Evolutionary conservation across 2,888 invertebrate species (phyloP).

Genomic region (Lasioglossum lativentre): DNA sequence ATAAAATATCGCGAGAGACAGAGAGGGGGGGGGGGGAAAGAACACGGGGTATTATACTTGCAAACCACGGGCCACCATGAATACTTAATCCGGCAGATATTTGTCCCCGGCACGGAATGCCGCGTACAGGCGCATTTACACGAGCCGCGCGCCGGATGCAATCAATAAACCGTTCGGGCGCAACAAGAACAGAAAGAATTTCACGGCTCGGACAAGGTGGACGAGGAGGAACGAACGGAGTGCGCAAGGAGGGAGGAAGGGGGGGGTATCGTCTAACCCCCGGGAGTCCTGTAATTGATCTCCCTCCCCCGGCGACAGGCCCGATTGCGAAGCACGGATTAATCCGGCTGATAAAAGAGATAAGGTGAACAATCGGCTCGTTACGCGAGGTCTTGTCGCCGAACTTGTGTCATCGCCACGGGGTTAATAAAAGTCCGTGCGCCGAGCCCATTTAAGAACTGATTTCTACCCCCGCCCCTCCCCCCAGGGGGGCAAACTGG

Average conservation of each 20-base stretch:
- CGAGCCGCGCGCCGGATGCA: constrained; percentile 19
- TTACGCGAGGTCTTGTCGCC: constrained; percentile 36
- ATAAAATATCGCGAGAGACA: constrained; percentile 21
- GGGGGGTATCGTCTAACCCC: neutral
- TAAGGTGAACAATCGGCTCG: constrained; percentile 59
- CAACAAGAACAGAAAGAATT: constrained; percentile 9
- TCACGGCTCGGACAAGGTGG: constrained; percentile 24
- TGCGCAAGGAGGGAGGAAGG: too few species aligned
- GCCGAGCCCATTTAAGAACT: constrained; percentile 33
- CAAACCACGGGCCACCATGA: constrained; percentile 26
- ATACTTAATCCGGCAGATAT: constrained; percentile 45
- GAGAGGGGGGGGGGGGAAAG: neutral
- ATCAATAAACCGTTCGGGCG: constrained; percentile 30
- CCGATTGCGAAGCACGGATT: constrained; percentile 43
- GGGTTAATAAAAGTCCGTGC: constrained; percentile 31
- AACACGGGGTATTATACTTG: constrained; percentile 34
- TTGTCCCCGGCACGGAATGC: constrained; percentile 31
- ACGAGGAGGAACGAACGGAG: neutral
- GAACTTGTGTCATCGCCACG: constrained; percentile 38
- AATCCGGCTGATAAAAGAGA: constrained; percentile 55
- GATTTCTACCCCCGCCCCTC: constrained; percentile 12
- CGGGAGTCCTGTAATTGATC: constrained; percentile 38
- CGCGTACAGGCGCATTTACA: neutral
- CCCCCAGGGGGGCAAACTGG: neutral
- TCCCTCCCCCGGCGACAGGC: constrained; percentile 19